phyloP scores from a whole-genome alignment of 2,797 vertebrate genomes.

The Salarias fasciatus region DNA sequence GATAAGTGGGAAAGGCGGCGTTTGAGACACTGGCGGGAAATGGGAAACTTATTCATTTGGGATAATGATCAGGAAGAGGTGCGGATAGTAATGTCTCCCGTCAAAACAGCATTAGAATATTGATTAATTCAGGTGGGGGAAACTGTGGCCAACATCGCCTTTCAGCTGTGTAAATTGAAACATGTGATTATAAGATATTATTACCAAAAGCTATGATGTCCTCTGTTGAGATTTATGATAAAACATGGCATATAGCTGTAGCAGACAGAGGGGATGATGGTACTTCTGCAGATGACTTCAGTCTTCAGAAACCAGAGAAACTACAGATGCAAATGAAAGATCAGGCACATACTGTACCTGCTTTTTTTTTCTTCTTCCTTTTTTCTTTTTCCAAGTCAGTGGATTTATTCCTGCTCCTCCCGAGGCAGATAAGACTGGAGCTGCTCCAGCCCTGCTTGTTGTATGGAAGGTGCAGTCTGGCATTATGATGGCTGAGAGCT shows the following conservation, averaged over 20 bases:
- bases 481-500: conserved; percentile 34
- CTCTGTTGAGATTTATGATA: conserved; percentile 8
- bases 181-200: conserved; percentile 5
- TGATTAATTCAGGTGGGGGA: conserved; percentile 10
- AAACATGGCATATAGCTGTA: conserved; percentile 2
- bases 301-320: conserved; percentile 13
- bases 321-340: conserved; percentile 10
- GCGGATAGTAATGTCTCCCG: background rate
- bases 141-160: too few relatives aligned
- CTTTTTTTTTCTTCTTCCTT: conserved; percentile 12
- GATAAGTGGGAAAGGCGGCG: conserved; percentile 39
- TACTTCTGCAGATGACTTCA: conserved; percentile 14
- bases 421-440: conserved; percentile 20
- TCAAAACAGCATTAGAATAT: conserved; percentile 33
- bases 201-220: conserved; percentile 3
- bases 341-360: conserved; percentile 27
- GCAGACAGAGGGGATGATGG: too few relatives aligned
- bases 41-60: conserved; percentile 52
- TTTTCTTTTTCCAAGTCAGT: conserved; percentile 27
- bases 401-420: conserved; percentile 39
- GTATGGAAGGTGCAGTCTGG: conserved; percentile 38
- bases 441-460: conserved; percentile 31
- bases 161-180: background rate
- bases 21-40: conserved; percentile 29
- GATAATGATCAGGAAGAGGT: conserved; percentile 36